Base-by-base conservation (phyloP, 2,113 vertebrate species). In the Coturnix japonica region DNA sequence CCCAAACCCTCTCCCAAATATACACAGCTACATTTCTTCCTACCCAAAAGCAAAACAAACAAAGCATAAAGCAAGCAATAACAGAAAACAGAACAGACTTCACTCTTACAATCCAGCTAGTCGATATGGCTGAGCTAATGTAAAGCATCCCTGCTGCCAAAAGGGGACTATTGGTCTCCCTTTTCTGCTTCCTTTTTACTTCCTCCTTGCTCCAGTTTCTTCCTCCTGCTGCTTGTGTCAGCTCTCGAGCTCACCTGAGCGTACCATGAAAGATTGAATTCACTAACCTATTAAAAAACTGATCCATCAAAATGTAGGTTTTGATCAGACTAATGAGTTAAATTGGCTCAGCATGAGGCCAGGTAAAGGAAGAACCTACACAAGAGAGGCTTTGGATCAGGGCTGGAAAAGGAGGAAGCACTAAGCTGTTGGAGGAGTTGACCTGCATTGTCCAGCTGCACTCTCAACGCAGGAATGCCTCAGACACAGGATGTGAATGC, bases 21-120 rank as follows among this genome's bases (percentile, higher is more conserved):
- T 85, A 90, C 94, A 96, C 91, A 92, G 85, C 87, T 85, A 94
- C 67, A 89, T 96, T 96, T 95, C 94, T 95, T 94, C 85, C 94
- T 92, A 77, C 82, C 87, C 89, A 89, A 95, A 91, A 44, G 15
- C 81, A 91, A 94, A 96, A 85, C 90, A 96, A 95, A 95, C 91
- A 95, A 94, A 95, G 56, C 31, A 0, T 77, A 95, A 95, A 82
- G 91, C 85, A 94, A 89, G 87, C 54, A 96, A 89, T 95, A 96
- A 96, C 90, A 96, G 94, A 94, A 95, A 95, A 92, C 91, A 95
- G 91, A 95, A 46, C 79, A 64, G 74, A 91, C 83, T 87, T 85
- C 80, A 87, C 82, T 79, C 91, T 93, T 87, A 56, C 75, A 96
- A 51, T 31, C 37, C 85, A 67, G 95, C 66, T 66, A 91, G 72